phyloP scores from a whole-genome alignment of 2,797 vertebrate genomes.

The Chaunax sp. region DNA sequence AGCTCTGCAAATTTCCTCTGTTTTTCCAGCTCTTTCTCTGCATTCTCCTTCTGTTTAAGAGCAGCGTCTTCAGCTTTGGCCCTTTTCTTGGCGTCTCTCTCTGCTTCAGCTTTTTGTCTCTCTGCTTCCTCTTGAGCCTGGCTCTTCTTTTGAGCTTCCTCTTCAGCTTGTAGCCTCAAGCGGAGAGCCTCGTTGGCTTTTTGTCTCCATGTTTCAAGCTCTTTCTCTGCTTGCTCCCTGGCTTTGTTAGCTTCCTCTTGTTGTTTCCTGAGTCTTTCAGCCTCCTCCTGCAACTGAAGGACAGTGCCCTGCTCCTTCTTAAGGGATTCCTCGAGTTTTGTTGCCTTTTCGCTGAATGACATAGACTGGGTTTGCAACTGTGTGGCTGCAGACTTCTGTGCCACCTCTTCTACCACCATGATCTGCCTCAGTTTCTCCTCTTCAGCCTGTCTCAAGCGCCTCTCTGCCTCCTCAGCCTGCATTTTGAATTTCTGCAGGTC shows the following conservation, averaged over 20 bases:
- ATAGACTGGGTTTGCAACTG: conserved; percentile 88
- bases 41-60: conserved; percentile 91
- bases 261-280: conserved; percentile 86
- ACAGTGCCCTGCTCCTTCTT: conserved; percentile 91
- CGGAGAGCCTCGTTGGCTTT: conserved; percentile 96
- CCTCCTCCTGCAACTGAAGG: conserved; percentile 92
- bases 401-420: conserved; percentile 89
- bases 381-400: conserved; percentile 86
- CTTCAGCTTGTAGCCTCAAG: conserved; percentile 92
- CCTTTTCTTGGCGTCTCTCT: conserved; percentile 91
- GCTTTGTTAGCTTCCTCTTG: conserved; percentile 89
- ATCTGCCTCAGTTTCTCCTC: conserved; percentile 91
- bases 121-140: conserved; percentile 94
- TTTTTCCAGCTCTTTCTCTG: conserved; percentile 93
- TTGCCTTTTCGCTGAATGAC: conserved; percentile 86
- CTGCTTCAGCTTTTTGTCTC: conserved; percentile 93
- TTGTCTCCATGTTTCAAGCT: conserved; percentile 95
- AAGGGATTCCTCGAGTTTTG: conserved; percentile 90
- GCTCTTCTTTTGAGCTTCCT: conserved; percentile 93
- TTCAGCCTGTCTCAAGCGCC: conserved; percentile 92
- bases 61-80: conserved; percentile 92
- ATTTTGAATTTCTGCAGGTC: conserved; percentile 90
- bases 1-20: conserved; percentile 91
- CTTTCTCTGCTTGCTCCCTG: conserved; percentile 89
- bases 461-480: conserved; percentile 93